Evolutionary conservation across 2,888 invertebrate genomes (phyloP), one percentile per base, ranked within the genome.

Genomic region (Leucozona laternaria): DNA sequence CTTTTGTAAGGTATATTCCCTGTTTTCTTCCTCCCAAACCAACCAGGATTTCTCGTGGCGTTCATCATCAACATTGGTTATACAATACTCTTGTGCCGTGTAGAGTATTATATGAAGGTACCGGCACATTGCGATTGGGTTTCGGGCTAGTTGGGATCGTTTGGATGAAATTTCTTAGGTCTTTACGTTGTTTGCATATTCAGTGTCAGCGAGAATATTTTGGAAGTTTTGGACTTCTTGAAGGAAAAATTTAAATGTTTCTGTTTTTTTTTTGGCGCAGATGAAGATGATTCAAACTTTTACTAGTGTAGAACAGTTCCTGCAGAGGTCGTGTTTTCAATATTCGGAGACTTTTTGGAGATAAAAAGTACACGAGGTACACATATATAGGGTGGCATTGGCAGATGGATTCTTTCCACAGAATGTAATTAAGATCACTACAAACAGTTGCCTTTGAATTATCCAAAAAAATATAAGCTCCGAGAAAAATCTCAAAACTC

Each of bases 1-100:
- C 22, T 48, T 60, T 57, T 75, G 48, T 66, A 34, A 55, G 45
- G 57, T 58, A 20, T 71, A 34, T 66, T 64, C 48, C 53, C 68
- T 70, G 15, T 58, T 70, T 66, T 75, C 34, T 37, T 66, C 50
- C 37, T 58, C 43, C 37, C 48, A 37, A 45, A 57, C 45, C 40
- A 37, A 45, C 48, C 55, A 43, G 71, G 64, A 64, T 58, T 53
- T 55, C 50, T 48, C 20, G 28, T 66, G 48, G 48, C 13, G 81
- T 66, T 71, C 71, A 48, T 72, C 48, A 31, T 72, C 48, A n/a
- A n/a, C n/a, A 71, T 77, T 48, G 57, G 72, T 71, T 64, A 77
- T 72, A 71, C 62, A 71, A 71, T 77, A 72, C 50, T 78, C 50
- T 78, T 64, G 53, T 68, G 31, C 13, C 68, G 53, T 53, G n/a